Base-by-base conservation (phyloP, 1,140 invertebrate species). In the Bombus picipes region DNA sequence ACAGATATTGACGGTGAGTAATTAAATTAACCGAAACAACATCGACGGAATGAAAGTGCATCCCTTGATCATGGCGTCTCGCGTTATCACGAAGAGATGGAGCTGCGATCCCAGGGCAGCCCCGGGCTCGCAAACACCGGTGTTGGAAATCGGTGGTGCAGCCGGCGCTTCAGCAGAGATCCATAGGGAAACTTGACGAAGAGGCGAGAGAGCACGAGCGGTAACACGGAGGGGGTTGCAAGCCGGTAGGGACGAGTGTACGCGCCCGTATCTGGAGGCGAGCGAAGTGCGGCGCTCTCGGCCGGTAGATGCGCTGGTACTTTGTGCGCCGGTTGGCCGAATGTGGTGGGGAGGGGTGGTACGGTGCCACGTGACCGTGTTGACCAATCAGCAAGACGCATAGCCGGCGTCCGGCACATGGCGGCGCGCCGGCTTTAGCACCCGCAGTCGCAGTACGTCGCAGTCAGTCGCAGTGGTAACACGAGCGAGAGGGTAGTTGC, bases 401-500 rank as follows among this genome's bases (percentile, higher is more conserved):
- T 88, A 92, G 88, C 94, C 94, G 94, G 94, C 93, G 93, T 93
- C 90, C 90, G 92, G 92, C 94, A 94, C 93, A 94, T 94, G 94
- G 88, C 90, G 90, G 88, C 86, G 82, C 90, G 87, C 90, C 89
- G 88, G 90, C 84, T 88, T 83, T 89, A 87, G 89, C 70, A 88
- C 77, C 90, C 92, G 92, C 92, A 94, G 94, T 93, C 92, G 92
- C 93, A 93, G 93, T 93, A 90, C 92, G 92, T 94, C 92, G 93
- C 93, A 94, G 93, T 94, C 94, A 94, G 93, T 94, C 94, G 93
- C 94, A 95, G 94, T 93, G 92, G 90, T 92, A 94, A 90, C 89
- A 92, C 93, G 94, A 93, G 91, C 91, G 91, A 92, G 93, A 94
- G 93, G 93, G 94, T 94, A 94, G 94, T 94, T 91, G 88, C 90